These are phyloP conservation scores for Ochotona curzoniae DNA, from an alignment of 2,113 vertebrate species.

Conservation along the genomic window DNA sequence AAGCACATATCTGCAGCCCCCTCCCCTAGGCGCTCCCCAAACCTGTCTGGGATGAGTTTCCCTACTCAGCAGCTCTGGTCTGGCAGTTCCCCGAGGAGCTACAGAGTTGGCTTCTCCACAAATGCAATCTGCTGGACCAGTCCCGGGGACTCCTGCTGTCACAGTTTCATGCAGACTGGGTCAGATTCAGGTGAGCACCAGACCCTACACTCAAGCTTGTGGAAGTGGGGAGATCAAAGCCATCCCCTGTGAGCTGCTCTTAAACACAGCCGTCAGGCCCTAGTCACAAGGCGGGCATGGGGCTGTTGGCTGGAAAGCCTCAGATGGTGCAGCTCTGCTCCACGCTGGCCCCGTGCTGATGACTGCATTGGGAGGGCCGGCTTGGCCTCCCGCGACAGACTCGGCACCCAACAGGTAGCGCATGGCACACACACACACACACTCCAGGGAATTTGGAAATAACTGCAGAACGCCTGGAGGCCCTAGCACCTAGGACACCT, in stretches of 20 bases:
- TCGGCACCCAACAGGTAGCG: not conserved
- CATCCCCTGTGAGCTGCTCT: conserved; percentile 92
- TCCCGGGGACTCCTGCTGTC: conserved; percentile 91
- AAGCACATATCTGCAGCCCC: conserved; percentile 59
- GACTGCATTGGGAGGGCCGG: conserved; percentile 84
- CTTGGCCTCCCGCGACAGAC: conserved; percentile 76
- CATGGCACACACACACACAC: conserved; percentile 40
- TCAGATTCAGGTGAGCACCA: conserved; percentile 91
- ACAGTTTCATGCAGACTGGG: conserved; percentile 89
- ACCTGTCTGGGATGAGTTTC: conserved; percentile 89
- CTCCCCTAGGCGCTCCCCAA: conserved; percentile 87
- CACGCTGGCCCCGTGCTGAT: conserved; percentile 90
- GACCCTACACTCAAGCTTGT: conserved; percentile 91
- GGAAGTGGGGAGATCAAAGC: conserved; percentile 90
- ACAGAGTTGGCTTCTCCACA: conserved; percentile 85
- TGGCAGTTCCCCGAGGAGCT: conserved; percentile 86
- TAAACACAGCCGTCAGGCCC: conserved; percentile 91
- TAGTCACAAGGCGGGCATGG: conserved; percentile 92
- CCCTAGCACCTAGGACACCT: conserved; percentile 51
- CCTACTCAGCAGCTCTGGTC: conserved; percentile 82
- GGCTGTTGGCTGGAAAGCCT: conserved; percentile 90
- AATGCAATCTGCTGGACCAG: conserved; percentile 90
- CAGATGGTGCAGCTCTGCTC: conserved; percentile 88
- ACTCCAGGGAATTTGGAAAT: conserved; percentile 66
- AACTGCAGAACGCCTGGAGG: conserved; percentile 35